Evolutionary conservation across 1,140 invertebrate genomes (phyloP).

Genomic region (Orius insidiosus): DNA sequence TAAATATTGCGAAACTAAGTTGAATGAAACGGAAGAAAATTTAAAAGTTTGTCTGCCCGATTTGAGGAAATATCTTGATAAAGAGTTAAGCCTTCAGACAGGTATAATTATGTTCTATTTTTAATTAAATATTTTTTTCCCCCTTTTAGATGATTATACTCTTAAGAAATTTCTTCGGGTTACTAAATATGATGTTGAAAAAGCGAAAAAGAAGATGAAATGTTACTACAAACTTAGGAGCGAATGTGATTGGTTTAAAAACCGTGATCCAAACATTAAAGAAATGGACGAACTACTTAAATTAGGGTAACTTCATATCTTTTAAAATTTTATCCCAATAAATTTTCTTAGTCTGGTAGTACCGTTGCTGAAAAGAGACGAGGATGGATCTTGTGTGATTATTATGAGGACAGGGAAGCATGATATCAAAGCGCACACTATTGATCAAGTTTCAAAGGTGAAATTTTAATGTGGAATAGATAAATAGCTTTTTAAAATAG

Average conservation of each 20-base stretch:
- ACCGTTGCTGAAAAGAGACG: conserved; percentile 33
- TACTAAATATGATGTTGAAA: conserved; percentile 39
- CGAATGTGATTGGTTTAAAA: conserved; percentile 37
- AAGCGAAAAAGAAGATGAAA: conserved; percentile 34
- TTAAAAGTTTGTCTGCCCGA: too few relatives aligned
- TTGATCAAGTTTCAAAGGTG: conserved; percentile 28
- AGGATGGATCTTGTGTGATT: conserved; percentile 32
- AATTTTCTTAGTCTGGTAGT: conserved; percentile 31
- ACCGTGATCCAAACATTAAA: conserved; percentile 36
- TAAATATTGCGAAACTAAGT: too few relatives aligned
- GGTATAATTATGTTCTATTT: too few relatives aligned
- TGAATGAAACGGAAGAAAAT: too few relatives aligned
- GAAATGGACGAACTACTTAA: conserved; percentile 36
- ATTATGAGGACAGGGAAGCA: conserved; percentile 36
- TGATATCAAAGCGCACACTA: conserved; percentile 33
- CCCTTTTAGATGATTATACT: conserved; percentile 17
- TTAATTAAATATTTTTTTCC: too few relatives aligned
- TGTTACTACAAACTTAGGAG: conserved; percentile 38
- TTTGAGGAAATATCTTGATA: too few relatives aligned
- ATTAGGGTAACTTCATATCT: conserved; percentile 29
- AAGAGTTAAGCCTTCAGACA: too few relatives aligned
- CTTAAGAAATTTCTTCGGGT: conserved; percentile 34
- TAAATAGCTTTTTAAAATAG: too few relatives aligned
- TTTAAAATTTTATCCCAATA: too few relatives aligned
- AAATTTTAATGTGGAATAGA: too few relatives aligned